Evolutionary conservation across 1,140 invertebrate species (phyloP), one percentile per base, ranked within the genome.

Genomic region (Macrobrachium nipponense): DNA sequence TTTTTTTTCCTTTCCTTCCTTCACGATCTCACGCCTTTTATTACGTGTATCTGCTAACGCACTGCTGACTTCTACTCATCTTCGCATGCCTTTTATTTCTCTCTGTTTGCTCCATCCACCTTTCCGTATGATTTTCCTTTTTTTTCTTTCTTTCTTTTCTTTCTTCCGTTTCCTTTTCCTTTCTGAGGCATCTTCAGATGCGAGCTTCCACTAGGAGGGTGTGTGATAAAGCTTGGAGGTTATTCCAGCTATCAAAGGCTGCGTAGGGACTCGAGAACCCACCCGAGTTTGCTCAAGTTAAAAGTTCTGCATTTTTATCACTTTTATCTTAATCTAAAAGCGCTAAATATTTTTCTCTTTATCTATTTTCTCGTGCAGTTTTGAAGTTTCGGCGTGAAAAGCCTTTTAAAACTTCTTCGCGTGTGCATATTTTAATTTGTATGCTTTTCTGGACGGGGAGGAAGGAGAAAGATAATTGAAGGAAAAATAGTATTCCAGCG

Each of bases 241-340:
- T 68, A 68, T 68, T 68, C n/a, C 64, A 20, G 12, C 64, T 68
- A 68, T n/a, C 64, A 68, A n/a, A 68, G 64, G 64, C 11, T n/a
- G 18, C 10, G 14, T n/a, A 27, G n/a, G 27, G 64, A 12, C 10
- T 27, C 10, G 10, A 68, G 64, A 68, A 20, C 64, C 10, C 64
- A 68, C 12, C 12, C 64, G 10, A 68, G 64, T 68, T n/a, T 68
- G 64, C 64, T 20, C 27, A 68, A 68, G n/a, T 68, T 68, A 68
- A 68, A 68, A 68, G 14, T 68, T 68, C n/a, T 14, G 64, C n/a
- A 68, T 68, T 68, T 68, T 68, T 68, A 27, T n/a, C 64, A 68
- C 64, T 68, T 68, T 68, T n/a, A 14, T 27, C 27, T 68, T 68
- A n/a, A 68, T 68, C 20, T 11, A 11, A 68, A 23, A n/a, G 27